These are phyloP conservation scores for Cacoxenus indagator DNA, from an alignment of 2,888 invertebrate genomes.

Conservation along the genomic window DNA sequence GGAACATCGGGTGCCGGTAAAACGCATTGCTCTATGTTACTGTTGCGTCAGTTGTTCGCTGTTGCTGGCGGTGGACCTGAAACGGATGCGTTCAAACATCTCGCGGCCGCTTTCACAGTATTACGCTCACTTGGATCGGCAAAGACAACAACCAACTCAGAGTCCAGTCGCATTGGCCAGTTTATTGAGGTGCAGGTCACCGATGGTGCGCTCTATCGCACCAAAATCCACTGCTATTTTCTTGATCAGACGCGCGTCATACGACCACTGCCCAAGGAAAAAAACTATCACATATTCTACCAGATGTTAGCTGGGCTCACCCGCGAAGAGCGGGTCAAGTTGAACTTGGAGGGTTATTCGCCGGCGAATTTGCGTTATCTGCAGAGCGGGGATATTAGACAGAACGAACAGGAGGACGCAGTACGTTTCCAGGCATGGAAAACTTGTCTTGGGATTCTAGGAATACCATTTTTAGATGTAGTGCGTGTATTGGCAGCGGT, in stretches of 20 bases:
- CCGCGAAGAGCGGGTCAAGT: slow-evolving; percentile 86
- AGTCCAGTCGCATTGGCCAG: slow-evolving; percentile 95
- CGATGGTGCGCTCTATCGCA: slow-evolving; percentile 93
- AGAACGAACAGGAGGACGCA: slow-evolving; percentile 82
- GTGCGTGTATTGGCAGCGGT: slow-evolving; percentile 92
- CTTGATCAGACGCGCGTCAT: slow-evolving; percentile 94
- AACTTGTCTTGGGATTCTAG: slow-evolving; percentile 88
- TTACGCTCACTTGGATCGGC: slow-evolving; percentile 92
- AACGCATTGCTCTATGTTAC: slow-evolving; percentile 91
- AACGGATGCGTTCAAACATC: slow-evolving; percentile 96
- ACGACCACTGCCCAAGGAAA: slow-evolving; percentile 86
- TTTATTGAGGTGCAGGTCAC: slow-evolving; percentile 97
- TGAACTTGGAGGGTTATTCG: slow-evolving; percentile 89
- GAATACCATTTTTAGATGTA: slow-evolving; percentile 94
- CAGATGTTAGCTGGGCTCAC: slow-evolving; percentile 93
- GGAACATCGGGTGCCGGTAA: slow-evolving; percentile 94
- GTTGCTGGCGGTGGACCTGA: slow-evolving; percentile 95
- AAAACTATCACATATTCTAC: slow-evolving; percentile 97
- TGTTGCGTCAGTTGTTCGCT: slow-evolving; percentile 91
- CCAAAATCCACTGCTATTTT: slow-evolving; percentile 96
- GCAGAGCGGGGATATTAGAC: slow-evolving; percentile 79
- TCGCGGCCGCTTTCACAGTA: slow-evolving; percentile 95
- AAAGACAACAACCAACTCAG: slow-evolving; percentile 89
- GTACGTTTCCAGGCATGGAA: slow-evolving; percentile 92
- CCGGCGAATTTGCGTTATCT: slow-evolving; percentile 87